Evolutionary conservation across 2,888 invertebrate genomes (phyloP).

Genomic region (Busseola fusca): DNA sequence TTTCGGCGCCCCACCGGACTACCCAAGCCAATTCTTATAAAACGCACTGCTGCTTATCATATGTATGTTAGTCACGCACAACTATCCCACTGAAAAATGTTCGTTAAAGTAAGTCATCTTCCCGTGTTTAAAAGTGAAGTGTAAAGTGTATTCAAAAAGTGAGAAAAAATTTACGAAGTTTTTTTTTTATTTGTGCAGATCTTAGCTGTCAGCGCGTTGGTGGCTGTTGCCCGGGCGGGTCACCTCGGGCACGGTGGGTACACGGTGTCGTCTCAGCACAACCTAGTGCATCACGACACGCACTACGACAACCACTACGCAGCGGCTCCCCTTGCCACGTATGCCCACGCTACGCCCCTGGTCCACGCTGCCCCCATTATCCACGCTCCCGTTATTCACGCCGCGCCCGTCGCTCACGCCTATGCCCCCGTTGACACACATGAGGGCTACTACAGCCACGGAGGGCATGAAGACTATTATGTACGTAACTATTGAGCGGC

Average conservation of each 20-base stretch:
- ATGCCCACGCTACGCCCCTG: constrained; percentile 65
- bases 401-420: constrained; percentile 62
- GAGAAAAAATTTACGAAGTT: constrained; percentile 23
- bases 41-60: constrained; percentile 82
- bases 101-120: constrained; percentile 81
- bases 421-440: constrained; percentile 65
- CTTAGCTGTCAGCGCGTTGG: constrained; percentile 77
- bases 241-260: constrained; percentile 75
- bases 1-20: constrained; percentile 83
- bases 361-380: constrained; percentile 61
- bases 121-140: constrained; percentile 63
- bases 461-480: constrained; percentile 76
- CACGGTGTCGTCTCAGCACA: constrained; percentile 66
- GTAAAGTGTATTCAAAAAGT: constrained; percentile 51
- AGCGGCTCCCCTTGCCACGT: constrained; percentile 52
- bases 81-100: constrained; percentile 83
- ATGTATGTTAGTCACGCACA: constrained; percentile 85
- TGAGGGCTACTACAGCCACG: constrained; percentile 61
- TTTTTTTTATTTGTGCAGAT: constrained; percentile 71
- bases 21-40: constrained; percentile 83
- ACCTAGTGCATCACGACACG: constrained; percentile 64
- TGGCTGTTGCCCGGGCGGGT: constrained; percentile 87
- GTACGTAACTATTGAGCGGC: constrained; percentile 63
- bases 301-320: constrained; percentile 61
- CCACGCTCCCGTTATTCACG: constrained; percentile 63